Conservation (phyloP, 2,113 vertebrate genomes). For the Atherinomorus stipes region DNA sequence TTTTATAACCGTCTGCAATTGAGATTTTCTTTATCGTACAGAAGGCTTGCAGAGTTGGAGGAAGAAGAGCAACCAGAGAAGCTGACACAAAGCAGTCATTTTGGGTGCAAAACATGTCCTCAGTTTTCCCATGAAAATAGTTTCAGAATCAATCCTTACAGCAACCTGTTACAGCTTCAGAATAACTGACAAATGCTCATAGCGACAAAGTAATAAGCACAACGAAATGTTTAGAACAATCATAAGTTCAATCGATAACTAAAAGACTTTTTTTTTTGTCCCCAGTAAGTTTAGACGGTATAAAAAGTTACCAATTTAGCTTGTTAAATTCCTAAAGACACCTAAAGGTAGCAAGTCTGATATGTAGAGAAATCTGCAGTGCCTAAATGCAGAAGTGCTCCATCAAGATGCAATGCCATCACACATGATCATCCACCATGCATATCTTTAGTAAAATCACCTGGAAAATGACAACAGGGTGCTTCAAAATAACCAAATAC, state of each 20-base stretch:
- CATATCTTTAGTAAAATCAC: not conserved
- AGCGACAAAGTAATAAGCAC: no score
- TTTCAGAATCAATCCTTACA: not conserved
- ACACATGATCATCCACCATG: not conserved
- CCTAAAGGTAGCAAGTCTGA: not conserved
- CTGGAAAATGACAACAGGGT: not conserved
- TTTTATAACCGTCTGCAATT: no score
- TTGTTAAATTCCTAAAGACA: not conserved
- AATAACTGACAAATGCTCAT: no score
- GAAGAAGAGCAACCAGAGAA: not conserved
- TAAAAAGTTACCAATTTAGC: not conserved
- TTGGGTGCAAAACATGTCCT: not conserved
- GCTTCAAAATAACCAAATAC: slow-evolving; percentile 1
- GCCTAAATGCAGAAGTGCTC: not conserved
- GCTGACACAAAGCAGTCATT: not conserved
- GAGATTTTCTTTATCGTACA: not conserved
- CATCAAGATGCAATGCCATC: not conserved
- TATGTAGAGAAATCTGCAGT: not conserved
- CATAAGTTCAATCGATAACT: no score
- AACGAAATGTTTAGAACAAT: no score
- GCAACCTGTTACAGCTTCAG: not conserved
- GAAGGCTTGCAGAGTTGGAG: not conserved
- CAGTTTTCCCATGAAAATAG: not conserved
- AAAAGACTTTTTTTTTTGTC: no score
- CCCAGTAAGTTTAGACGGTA: not conserved